Evolutionary conservation across 2,888 invertebrate species (phyloP), one percentile per base, ranked within the genome.

Genomic region (Drosophila aldrichi): DNA sequence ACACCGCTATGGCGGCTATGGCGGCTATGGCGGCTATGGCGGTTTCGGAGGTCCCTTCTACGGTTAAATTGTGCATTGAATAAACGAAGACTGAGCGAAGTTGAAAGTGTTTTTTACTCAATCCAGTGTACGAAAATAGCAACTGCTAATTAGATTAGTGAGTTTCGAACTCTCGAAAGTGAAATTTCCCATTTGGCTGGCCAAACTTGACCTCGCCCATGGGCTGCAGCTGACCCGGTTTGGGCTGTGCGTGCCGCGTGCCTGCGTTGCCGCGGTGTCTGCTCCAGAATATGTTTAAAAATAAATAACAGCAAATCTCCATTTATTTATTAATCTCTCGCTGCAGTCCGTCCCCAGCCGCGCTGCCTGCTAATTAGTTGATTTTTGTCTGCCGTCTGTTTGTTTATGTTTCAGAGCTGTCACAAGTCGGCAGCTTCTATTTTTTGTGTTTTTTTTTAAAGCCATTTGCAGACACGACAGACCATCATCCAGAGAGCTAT

Each of bases 171-270:
- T 51, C 14, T 20, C 25, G 10, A 69, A 43, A 69, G 48, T 55
- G 49, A 69, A 68, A 49, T 43, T 18, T 29, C 20, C n/a, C 16
- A 70, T 54, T 75, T 63, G 49, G 34, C 25, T 59, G 36, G 58
- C 32, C 67, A 77, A 83, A 86, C 81, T 88, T 90, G 91, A 91
- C 91, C 91, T 89, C 81, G 57, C 48, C 77, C 77, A 78, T 77
- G 73, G 73, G 72, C 82, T 77, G 77, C 69, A 68, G 72, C 77
- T 85, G 82, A 90, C 88, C 89, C 82, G 76, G 41, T 49, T 63
- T 59, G 44, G 72, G 70, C 25, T 63, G 84, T 74, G 77, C 71
- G 74, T 77, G 78, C 69, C 71, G 20, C 20, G 20, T 22, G 20
- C 20, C n/a, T n/a, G n/a, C 70, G 69, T 49, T 74, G 71, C 77